Conservation (phyloP, 2,888 invertebrate genomes). For the Dascillus cervinus region DNA sequence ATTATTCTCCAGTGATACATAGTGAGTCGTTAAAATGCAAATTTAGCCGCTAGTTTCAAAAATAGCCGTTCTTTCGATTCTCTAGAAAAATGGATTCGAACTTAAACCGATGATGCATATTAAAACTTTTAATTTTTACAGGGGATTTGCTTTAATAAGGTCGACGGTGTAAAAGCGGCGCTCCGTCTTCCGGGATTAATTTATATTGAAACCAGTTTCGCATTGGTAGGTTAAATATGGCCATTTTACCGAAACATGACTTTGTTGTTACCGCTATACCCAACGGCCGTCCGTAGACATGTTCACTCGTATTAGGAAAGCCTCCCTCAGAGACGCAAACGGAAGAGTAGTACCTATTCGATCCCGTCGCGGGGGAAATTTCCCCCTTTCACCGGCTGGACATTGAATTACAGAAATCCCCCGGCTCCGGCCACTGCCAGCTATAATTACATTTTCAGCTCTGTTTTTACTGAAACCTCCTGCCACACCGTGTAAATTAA, state of each 20-base stretch:
- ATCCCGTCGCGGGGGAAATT: conserved; percentile 17
- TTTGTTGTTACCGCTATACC: conserved; percentile 13
- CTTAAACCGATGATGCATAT: too few relatives aligned
- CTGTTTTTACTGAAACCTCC: conserved; percentile 24
- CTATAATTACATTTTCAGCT: conserved; percentile 25
- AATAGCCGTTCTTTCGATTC: too few relatives aligned
- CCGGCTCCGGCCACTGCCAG: conserved; percentile 18
- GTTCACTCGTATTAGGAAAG: conserved; percentile 15
- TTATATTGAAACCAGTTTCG: conserved; percentile 10
- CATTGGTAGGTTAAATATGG: conserved; percentile 6
- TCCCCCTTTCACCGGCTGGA: conserved; percentile 17
- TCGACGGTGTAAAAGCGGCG: not conserved
- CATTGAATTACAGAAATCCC: conserved; percentile 21
- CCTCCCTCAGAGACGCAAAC: conserved; percentile 12
- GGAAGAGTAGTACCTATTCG: too few relatives aligned
- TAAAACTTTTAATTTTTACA: not conserved
- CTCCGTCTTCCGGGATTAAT: conserved; percentile 8
- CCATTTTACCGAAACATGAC: conserved; percentile 11
- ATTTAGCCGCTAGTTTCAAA: conserved; percentile 14
- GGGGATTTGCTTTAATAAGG: not conserved
- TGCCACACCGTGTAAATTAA: conserved; percentile 22
- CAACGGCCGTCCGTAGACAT: conserved; percentile 8
- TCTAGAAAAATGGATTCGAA: conserved; percentile 11
- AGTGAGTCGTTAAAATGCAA: conserved; percentile 16
- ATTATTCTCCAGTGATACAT: conserved; percentile 16